Percentiles rank a stretch among this genome's conserved stretches.
These are phyloP conservation scores for Cheilosia impressa DNA, from an alignment of 2,888 invertebrate species.

Conservation along the genomic window DNA sequence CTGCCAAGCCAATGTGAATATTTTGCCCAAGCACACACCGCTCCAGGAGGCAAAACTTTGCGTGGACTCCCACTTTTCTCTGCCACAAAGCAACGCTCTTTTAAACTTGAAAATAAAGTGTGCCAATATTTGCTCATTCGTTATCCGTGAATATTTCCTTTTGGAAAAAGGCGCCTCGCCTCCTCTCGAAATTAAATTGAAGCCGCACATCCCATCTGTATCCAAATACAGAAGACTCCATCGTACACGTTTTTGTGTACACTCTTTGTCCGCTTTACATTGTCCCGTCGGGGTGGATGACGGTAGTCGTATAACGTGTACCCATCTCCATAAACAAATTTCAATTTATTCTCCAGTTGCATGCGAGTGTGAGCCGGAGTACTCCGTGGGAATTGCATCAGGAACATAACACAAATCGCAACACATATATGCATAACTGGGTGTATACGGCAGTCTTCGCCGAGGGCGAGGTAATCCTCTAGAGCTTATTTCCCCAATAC, in stretches of 20 bases:
- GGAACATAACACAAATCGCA: constrained; percentile 49
- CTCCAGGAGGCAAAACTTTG: too few species aligned
- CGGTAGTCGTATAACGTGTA: neutral
- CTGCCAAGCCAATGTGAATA: too few species aligned
- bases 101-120: constrained; percentile 2
- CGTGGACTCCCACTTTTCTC: too few species aligned
- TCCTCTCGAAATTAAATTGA: constrained; percentile 39
- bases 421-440: neutral
- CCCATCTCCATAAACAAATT: constrained; percentile 34
- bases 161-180: neutral
- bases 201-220: constrained; percentile 13
- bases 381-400: constrained; percentile 25
- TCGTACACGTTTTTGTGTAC: neutral
- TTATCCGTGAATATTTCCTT: constrained; percentile 42
- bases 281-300: neutral
- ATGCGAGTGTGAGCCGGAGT: constrained; percentile 15
- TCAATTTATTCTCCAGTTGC: constrained; percentile 47
- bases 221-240: neutral
- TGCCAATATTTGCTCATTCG: constrained; percentile 43
- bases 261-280: constrained; percentile 6
- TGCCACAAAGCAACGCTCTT: neutral
- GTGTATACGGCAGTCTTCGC: constrained; percentile 26
- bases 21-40: too few species aligned
- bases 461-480: constrained; percentile 44
- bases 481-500: constrained; percentile 57